A percentile compares a stretch with the other conserved stretches of the same genome.
These are phyloP conservation scores for Chrysolophus pictus DNA, from an alignment of 2,797 vertebrate species.

Conservation along the genomic window DNA sequence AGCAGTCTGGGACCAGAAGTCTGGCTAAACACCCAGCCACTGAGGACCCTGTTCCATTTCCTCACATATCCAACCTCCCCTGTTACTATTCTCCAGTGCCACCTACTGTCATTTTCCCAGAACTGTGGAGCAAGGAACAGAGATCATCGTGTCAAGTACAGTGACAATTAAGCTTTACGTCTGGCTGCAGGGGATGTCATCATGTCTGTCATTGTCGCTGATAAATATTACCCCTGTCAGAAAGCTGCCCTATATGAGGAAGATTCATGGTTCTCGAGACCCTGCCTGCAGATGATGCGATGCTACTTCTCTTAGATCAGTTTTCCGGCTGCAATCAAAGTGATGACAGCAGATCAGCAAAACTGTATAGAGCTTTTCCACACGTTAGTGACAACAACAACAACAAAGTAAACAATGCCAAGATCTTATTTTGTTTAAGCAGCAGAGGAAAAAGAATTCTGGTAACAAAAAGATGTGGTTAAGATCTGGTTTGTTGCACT, in stretches of 20 bases:
- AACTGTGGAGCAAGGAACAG: background rate
- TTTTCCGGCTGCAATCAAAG: background rate
- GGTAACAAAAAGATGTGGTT: background rate
- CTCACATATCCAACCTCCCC: background rate
- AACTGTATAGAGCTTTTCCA: background rate
- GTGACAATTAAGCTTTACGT: background rate
- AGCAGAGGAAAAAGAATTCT: background rate
- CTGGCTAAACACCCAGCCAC: background rate
- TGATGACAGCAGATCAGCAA: background rate
- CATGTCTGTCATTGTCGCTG: background rate
- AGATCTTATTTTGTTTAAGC: background rate
- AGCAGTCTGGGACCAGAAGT: conserved; percentile 10
- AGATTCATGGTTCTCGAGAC: background rate
- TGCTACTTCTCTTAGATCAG: background rate
- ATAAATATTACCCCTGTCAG: background rate
- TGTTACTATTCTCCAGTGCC: conserved; percentile 69
- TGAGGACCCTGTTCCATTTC: background rate
- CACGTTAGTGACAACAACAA: background rate
- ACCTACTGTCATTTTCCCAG: conserved; percentile 64
- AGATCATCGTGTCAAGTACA: background rate
- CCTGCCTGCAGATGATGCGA: background rate
- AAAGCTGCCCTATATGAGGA: background rate
- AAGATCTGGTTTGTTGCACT: background rate
- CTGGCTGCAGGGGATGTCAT: background rate
- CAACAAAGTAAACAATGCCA: background rate